Evolutionary conservation across 2,113 vertebrate genomes (phyloP), one percentile per base, ranked within the genome.

Genomic region (Seriola dumerili): DNA sequence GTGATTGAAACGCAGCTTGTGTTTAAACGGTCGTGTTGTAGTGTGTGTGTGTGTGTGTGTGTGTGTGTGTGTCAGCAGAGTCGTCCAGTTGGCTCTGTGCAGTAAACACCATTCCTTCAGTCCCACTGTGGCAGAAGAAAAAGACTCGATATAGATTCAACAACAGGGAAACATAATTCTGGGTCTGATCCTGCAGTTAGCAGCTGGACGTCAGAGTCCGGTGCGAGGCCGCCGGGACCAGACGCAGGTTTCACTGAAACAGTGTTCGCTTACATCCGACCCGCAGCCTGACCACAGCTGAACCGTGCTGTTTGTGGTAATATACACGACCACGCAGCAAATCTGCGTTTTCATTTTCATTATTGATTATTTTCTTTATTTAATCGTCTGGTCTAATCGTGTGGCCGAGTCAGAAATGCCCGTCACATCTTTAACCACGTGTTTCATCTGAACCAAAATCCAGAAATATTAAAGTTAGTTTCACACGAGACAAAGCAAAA

Each of bases 61-160:
- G 61, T 50, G 46, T 40, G n/a, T 85, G 52, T 62, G 61, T 52
- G 40, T 42, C 17, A 10, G 69, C 36, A 13, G 38, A 42, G 48
- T 55, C 69, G 85, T 87, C 93, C 95, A 96, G 94, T 95, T 95
- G 96, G 93, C 91, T 85, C 71, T 12, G 64, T 78, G 93, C 94
- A 94, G 95, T 95, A 95, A 96, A 96, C 95, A 95, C 94, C 95
- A 95, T 96, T 96, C 95, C 92, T 91, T 25, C 16, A 79, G 81
- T 80, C 90, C 86, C 80, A 52, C 82, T 83, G 93, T 62, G 87
- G 91, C 85, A 83, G 85, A 73, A 86, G 79, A 88, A 90, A 29
- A 87, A 77, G 81, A 70, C 88, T 81, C 69, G 85, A 89, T 89
- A 88, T 91, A 89, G 76, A 88, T 80, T 76, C 80, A 89, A 77